Evolutionary conservation across 2,797 vertebrate genomes (phyloP).

Genomic region (Eremophila alpestris): DNA sequence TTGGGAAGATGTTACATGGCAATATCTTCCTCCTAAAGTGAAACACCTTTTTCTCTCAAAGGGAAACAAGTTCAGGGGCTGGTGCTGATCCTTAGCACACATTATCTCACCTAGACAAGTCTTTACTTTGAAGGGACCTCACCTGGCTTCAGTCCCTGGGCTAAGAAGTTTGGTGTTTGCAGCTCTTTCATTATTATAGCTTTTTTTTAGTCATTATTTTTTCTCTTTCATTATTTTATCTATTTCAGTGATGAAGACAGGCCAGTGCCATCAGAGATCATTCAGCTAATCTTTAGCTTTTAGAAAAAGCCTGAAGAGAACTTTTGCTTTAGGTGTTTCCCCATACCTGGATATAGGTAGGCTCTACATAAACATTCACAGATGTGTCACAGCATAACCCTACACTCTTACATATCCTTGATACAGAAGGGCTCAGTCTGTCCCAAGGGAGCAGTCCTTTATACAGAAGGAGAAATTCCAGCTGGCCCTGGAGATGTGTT

Average conservation of each 20-base stretch:
- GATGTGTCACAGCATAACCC: too few species aligned
- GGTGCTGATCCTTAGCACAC: background rate
- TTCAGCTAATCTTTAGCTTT: background rate
- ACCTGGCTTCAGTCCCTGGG: background rate
- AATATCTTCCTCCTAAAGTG: background rate
- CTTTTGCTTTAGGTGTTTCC: background rate
- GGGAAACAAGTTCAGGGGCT: background rate
- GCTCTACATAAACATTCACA: too few species aligned
- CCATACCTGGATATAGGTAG: fast-evolving
- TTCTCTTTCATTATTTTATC: background rate
- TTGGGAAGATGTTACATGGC: background rate
- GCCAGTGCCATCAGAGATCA: background rate
- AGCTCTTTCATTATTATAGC: background rate
- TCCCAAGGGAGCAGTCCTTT: background rate
- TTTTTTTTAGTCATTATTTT: background rate
- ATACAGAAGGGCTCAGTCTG: background rate
- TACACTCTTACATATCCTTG: background rate
- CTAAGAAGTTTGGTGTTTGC: background rate
- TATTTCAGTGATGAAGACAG: background rate
- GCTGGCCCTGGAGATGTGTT: background rate
- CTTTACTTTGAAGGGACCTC: background rate
- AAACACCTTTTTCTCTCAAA: background rate
- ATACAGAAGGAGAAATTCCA: background rate
- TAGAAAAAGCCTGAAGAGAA: background rate
- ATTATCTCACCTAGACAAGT: background rate